These are phyloP conservation scores for Baryphthengus martii DNA, from an alignment of 2,113 vertebrate genomes.

Conservation along the genomic window DNA sequence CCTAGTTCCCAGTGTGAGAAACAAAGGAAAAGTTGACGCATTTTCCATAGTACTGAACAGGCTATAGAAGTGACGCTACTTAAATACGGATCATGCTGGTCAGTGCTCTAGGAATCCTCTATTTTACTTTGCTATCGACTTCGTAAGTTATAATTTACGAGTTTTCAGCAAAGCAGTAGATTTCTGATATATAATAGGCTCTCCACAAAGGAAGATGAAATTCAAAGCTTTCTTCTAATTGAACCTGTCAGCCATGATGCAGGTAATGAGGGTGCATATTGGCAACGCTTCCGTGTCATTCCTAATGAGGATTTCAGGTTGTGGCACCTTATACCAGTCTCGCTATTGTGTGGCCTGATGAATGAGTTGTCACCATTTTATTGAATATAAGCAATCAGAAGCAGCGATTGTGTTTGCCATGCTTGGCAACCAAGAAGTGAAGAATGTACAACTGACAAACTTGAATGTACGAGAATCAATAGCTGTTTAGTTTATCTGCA, in stretches of 20 bases:
- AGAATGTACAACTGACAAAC: conserved; percentile 17
- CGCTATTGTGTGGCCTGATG: conserved; percentile 16
- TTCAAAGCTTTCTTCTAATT: conserved; percentile 23
- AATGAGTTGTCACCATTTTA: conserved; percentile 47
- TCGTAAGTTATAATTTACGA: neutral
- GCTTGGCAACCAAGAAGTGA: conserved; percentile 11
- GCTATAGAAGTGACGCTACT: neutral
- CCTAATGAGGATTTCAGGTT: conserved; percentile 33
- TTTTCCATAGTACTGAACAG: neutral
- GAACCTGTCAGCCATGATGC: neutral
- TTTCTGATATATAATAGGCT: neutral
- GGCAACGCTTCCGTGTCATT: neutral
- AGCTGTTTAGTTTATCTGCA: neutral
- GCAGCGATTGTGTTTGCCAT: neutral
- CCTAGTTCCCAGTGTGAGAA: neutral
- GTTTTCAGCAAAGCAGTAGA: neutral
- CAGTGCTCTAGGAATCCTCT: neutral
- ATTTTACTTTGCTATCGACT: neutral
- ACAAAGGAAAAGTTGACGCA: neutral
- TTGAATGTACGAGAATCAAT: neutral
- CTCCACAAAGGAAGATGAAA: neutral
- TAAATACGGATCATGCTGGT: neutral
- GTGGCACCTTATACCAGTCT: neutral
- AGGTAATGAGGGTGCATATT: conserved; percentile 5
- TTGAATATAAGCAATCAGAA: conserved; percentile 23